Evolutionary conservation across 2,888 invertebrate species (phyloP).

Genomic region (Hydriomena furcata): DNA sequence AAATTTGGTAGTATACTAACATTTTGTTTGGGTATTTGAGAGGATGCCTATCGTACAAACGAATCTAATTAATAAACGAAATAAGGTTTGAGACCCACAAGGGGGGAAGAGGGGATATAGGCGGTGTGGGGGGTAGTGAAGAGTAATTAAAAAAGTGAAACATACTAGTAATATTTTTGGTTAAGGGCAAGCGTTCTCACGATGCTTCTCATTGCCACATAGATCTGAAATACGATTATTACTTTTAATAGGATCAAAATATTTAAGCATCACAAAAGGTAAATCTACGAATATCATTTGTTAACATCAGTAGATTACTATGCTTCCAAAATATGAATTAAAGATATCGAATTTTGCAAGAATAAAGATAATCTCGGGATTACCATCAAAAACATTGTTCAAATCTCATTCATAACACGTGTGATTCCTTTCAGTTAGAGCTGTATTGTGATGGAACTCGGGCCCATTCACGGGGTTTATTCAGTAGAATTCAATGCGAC

Average conservation of each 20-base stretch:
- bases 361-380: slow-evolving; percentile 58
- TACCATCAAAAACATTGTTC: slow-evolving; percentile 63
- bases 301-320: slow-evolving; percentile 2
- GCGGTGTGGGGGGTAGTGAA: too few relatives aligned
- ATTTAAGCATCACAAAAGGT: slow-evolving; percentile 8
- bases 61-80: too few relatives aligned
- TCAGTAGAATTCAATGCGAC: slow-evolving; percentile 61
- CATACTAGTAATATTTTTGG: too few relatives aligned
- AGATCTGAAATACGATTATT: neutral
- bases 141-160: too few relatives aligned
- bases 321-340: slow-evolving; percentile 30
- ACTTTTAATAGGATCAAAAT: slow-evolving; percentile 12
- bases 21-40: too few relatives aligned
- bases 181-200: slow-evolving; percentile 10
- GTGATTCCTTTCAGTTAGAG: slow-evolving; percentile 64
- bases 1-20: too few relatives aligned
- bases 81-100: too few relatives aligned
- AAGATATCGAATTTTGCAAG: slow-evolving; percentile 29
- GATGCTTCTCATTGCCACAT: neutral
- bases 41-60: too few relatives aligned
- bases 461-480: slow-evolving; percentile 58
- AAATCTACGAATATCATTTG: slow-evolving; percentile 15
- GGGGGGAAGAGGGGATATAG: too few relatives aligned
- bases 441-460: slow-evolving; percentile 62
- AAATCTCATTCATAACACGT: slow-evolving; percentile 72